Percentiles rank a stretch among this genome's conserved stretches.
Conservation (phyloP, 2,797 vertebrate species). For the Graptemys geographica region DNA sequence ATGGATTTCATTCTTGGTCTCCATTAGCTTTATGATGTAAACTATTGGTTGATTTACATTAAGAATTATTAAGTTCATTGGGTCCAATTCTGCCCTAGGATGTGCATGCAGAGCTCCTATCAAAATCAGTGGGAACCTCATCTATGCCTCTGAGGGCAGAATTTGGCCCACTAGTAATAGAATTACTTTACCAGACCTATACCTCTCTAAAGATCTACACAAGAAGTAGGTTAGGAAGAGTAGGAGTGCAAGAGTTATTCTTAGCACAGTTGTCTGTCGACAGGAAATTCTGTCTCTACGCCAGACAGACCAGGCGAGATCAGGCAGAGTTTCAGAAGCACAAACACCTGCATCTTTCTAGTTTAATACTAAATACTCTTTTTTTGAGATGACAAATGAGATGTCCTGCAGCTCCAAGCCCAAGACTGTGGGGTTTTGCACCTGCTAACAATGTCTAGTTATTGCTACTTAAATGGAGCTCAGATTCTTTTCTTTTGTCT, state of each 20-base stretch:
- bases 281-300: conserved; percentile 16
- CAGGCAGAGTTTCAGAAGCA: conserved; percentile 9
- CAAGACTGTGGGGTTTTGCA: conserved; percentile 10
- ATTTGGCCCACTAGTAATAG: background rate
- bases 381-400: background rate
- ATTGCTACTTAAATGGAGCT: conserved; percentile 1
- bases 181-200: background rate
- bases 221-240: conserved; percentile 9
- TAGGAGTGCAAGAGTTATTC: background rate
- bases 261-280: conserved; percentile 25
- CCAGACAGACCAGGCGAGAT: background rate
- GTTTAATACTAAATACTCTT: background rate
- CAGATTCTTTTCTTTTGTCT: background rate
- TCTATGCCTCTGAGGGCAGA: background rate
- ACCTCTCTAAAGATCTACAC: background rate
- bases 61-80: background rate
- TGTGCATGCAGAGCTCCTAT: background rate
- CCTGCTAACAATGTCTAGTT: conserved; percentile 40
- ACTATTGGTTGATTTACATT: background rate
- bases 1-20: conserved; percentile 2
- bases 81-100: background rate
- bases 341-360: conserved; percentile 30
- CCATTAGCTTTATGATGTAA: conserved; percentile 17
- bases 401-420: background rate
- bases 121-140: background rate